phyloP scores from a whole-genome alignment of 2,797 vertebrate genomes.

The Chromis chromis region DNA sequence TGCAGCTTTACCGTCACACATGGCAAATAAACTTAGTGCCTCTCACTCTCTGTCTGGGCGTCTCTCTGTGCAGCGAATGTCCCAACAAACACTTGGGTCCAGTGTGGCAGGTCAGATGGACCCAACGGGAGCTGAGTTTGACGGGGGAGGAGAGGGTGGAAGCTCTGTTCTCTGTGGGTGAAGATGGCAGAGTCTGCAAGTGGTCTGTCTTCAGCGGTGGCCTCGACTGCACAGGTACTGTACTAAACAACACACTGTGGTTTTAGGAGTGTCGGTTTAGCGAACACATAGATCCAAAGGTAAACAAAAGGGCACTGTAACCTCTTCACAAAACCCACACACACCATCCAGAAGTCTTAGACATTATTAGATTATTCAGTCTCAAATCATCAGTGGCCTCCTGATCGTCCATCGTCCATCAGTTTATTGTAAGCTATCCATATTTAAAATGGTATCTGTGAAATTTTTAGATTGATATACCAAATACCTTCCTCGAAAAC shows the following conservation, averaged over 20 bases:
- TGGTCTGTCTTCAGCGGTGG: conserved; percentile 89
- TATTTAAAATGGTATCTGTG: too few species aligned
- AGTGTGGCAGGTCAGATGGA: conserved; percentile 92
- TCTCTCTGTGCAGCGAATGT: conserved; percentile 81
- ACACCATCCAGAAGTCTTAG: too few species aligned
- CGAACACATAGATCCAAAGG: not conserved
- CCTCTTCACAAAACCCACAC: too few species aligned
- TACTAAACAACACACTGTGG: not conserved
- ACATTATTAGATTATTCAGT: too few species aligned
- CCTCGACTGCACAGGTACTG: conserved; percentile 88
- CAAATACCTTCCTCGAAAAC: too few species aligned
- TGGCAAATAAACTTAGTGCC: not conserved
- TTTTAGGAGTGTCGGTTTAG: not conserved
- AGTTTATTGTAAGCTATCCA: too few species aligned
- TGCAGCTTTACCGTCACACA: too few species aligned
- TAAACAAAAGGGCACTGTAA: too few species aligned
- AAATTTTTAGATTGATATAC: too few species aligned
- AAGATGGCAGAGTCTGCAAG: conserved; percentile 88
- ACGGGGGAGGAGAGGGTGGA: conserved; percentile 85
- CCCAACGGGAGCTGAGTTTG: conserved; percentile 79
- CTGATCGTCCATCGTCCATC: too few species aligned
- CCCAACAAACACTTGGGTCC: conserved; percentile 85
- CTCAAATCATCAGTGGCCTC: too few species aligned
- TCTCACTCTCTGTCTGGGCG: too few species aligned
- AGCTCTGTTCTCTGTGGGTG: conserved; percentile 88